Base-by-base conservation (phyloP, 2,888 invertebrate species). In the Ditylenchus weischeri region DNA sequence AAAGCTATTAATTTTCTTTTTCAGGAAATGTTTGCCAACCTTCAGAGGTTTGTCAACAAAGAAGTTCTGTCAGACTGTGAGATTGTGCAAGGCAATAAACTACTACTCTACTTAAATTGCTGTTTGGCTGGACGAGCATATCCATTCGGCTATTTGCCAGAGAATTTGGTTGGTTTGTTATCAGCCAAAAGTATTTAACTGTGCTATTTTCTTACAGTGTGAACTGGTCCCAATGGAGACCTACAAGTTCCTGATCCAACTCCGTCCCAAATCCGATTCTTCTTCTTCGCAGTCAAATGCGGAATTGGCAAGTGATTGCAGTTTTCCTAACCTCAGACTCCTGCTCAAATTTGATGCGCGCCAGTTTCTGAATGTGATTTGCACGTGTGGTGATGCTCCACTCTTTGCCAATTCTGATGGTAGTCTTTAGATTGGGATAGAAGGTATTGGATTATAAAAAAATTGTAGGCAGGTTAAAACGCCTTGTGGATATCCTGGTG, bases 121-220 rank as follows among this genome's bases (percentile, higher is more conserved):
- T 92, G 92, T 80, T 85, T 92, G 72, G 90, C 91, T n/a, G 92
- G 91, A 0, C 86, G 90, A 66, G 90, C 90, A 0, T 92, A 90
- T 85, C 91, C 91, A 0, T 83, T 84, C 62, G 91, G 91, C 7
- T 49, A 38, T 6, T 60, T 79, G 38, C 68, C 72, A 0, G 66
- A 66, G 23, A 69, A 75, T 11, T 50, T 72, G 35, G 57, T 62
- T 35, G 29, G 11, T 23, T 29, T 23, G 29, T 54, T 29, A 54
- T n/a, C n/a, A 15, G 11, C 11, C 10, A 54, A 21, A 21, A 18
- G 6, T 18, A 8, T 54, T 54, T 54, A 13, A 23, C 4, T 54
- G 10, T 29, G n/a, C 2, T 13, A 54, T 7, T 10, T 4, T 2
- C 13, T 54, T 54, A 23, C 10, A 54, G 54, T 54, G 54, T 54